These are phyloP conservation scores for Diabrotica balteata DNA, from an alignment of 2,888 invertebrate genomes.

Conservation along the genomic window DNA sequence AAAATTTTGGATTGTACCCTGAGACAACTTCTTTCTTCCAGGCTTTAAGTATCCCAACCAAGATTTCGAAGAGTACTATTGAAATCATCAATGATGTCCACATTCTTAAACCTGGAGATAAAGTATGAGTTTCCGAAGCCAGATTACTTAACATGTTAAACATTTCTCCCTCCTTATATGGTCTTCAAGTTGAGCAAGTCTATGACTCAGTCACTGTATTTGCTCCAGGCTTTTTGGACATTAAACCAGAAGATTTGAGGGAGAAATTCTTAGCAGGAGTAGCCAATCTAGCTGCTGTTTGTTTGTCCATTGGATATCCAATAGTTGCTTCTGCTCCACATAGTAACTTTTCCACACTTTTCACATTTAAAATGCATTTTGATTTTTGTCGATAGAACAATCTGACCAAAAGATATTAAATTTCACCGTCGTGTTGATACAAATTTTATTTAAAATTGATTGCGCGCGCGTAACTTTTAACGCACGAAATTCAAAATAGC, in stretches of 20 bases:
- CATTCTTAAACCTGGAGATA: constrained; percentile 93
- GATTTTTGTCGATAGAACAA: too few relatives aligned
- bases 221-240: constrained; percentile 95
- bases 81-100: constrained; percentile 98
- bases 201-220: constrained; percentile 99
- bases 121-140: constrained; percentile 98
- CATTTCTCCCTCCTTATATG: constrained; percentile 99
- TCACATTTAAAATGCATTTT: too few relatives aligned
- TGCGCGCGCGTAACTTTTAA: too few relatives aligned
- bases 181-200: constrained; percentile 93
- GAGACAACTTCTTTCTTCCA: constrained; percentile 99
- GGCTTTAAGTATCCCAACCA: constrained; percentile 97
- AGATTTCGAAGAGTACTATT: constrained; percentile 73
- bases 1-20: constrained; percentile 97
- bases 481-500: too few relatives aligned
- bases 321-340: constrained; percentile 97
- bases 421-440: too few relatives aligned
- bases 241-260: constrained; percentile 95
- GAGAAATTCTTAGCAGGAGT: constrained; percentile 93
- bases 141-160: constrained; percentile 99
- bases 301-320: constrained; percentile 93
- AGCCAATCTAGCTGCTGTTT: constrained; percentile 91
- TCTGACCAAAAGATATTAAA: too few relatives aligned
- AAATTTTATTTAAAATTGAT: too few relatives aligned
- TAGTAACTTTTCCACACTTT: constrained; percentile 69